Evolutionary conservation across 2,113 vertebrate species (phyloP), one percentile per base, ranked within the genome.

Genomic region (Egretta garzetta): DNA sequence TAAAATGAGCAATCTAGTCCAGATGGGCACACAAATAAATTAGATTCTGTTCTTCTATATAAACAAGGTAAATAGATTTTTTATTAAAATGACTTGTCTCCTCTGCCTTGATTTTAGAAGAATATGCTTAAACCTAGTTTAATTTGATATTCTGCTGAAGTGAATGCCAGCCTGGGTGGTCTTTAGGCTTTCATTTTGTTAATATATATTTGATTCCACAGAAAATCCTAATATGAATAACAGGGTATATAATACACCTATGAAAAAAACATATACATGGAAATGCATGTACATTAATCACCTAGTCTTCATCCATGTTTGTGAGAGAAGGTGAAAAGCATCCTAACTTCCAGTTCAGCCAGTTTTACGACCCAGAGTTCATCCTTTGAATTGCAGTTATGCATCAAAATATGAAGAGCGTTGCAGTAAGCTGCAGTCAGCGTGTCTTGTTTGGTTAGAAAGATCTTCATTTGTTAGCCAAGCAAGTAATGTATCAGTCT

Each of bases 1-100:
- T 77, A 75, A 97, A 98, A 96, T 90, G 96, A 97, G 79, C 94
- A 88, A 72, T 63, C 86, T 45, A 83, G 88, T 80, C 93, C 95
- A 98, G 97, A 96, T 95, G 96, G 96, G 83, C 23, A 81, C 91
- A 87, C 58, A 97, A 67, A 95, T 95, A 96, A 97, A 97, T 96
- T 96, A 96, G 91, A 95, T 94, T 90, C 93, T 91, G 67, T 80
- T 96, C 91, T 93, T 76, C 91, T 75, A 72, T 91, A 62, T 81
- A 94, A 97, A 85, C n/a, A 90, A 97, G 91, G 73, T 76, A 86
- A 97, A 96, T 35, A 90, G 92, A 93, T 90, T 83, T 94, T 85
- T 94, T 79, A 96, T 85, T 93, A 91, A 95, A 96, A 80, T 85
- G 9, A 76, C 81, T 94, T 72, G 35, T 73, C 64, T 80, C 9